phyloP scores from a whole-genome alignment of 2,888 invertebrate genomes.

The Tipula helvola region DNA sequence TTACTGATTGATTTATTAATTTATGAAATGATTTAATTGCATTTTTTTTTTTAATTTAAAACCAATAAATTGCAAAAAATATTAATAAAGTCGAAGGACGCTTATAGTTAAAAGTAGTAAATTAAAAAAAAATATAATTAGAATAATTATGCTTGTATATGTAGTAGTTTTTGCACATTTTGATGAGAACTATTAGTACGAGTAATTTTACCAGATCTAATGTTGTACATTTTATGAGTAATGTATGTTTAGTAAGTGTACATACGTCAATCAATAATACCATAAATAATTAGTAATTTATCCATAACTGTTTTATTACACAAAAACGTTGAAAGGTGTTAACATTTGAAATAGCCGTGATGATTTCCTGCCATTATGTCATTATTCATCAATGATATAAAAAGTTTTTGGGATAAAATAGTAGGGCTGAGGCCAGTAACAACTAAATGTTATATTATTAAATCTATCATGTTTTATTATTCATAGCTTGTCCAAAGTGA shows the following conservation, averaged over 20 bases:
- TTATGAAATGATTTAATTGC: neutral
- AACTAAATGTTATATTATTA: too few species aligned
- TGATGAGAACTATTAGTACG: neutral
- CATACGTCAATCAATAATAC: too few species aligned
- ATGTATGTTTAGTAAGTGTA: neutral
- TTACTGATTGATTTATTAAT: neutral
- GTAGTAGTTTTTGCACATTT: neutral
- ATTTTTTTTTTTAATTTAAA: neutral
- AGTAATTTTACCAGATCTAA: neutral
- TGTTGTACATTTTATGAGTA: neutral
- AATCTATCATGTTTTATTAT: too few species aligned
- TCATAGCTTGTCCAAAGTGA: too few species aligned
- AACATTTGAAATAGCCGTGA: neutral
- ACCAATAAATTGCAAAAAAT: neutral
- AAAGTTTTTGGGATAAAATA: neutral
- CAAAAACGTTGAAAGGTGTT: neutral
- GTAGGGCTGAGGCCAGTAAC: too few species aligned
- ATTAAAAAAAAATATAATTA: neutral
- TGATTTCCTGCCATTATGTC: neutral
- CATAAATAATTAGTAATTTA: neutral
- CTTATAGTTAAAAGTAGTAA: neutral
- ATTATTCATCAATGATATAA: neutral
- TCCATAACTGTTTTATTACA: neutral
- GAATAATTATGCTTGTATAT: neutral
- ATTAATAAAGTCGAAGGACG: neutral